Evolutionary conservation across 1,140 invertebrate genomes (phyloP).

Genomic region (Grapholita molesta): DNA sequence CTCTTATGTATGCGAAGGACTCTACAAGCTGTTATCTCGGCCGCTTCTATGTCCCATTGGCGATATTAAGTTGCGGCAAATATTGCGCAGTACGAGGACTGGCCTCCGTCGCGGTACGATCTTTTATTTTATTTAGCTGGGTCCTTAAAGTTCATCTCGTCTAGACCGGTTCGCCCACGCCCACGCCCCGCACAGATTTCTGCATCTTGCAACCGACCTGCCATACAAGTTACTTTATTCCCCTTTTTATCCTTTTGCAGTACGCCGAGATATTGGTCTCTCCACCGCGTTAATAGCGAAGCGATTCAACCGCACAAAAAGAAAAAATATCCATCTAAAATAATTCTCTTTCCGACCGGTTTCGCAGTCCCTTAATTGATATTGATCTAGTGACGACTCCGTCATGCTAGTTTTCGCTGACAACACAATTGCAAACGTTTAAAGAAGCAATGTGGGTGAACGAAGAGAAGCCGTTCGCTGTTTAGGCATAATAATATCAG

Average conservation of each 20-base stretch:
- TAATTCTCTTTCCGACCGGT: constrained; percentile 24
- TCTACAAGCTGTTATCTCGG: not conserved
- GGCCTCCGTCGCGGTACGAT: constrained; percentile 53
- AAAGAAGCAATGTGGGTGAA: not conserved
- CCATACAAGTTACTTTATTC: constrained; percentile 72
- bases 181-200: constrained; percentile 71
- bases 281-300: constrained; percentile 58
- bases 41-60: constrained; percentile 9
- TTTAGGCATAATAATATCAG: constrained; percentile 35
- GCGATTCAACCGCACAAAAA: constrained; percentile 41
- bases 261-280: constrained; percentile 61
- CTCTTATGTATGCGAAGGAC: not conserved
- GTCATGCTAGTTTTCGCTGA: not conserved
- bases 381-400: constrained; percentile 9
- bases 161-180: constrained; percentile 71
- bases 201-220: constrained; percentile 71
- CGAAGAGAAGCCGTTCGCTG: constrained; percentile 24
- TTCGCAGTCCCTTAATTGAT: not conserved
- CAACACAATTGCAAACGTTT: not conserved
- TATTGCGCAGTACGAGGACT: constrained; percentile 53
- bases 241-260: constrained; percentile 71
- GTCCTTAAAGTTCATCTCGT: constrained; percentile 72
- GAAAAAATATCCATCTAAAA: constrained; percentile 30
- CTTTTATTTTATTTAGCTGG: constrained; percentile 69
- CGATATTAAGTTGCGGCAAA: constrained; percentile 41